These are phyloP conservation scores for Vollenhovia emeryi DNA, from an alignment of 1,140 invertebrate species.

Conservation along the genomic window DNA sequence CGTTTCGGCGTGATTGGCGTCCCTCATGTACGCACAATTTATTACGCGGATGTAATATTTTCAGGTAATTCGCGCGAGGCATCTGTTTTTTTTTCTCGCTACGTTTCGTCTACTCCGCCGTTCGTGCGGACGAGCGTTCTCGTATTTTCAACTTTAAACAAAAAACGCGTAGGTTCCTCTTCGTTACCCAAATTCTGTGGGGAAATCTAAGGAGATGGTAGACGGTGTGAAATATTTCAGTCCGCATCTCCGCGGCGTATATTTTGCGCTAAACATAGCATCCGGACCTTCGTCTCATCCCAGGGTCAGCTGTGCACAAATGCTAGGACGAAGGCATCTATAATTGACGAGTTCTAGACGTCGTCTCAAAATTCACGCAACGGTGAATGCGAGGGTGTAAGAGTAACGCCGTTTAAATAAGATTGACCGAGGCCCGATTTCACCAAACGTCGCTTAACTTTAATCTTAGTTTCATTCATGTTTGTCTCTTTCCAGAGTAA, in stretches of 20 bases:
- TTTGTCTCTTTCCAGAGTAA: too few relatives aligned
- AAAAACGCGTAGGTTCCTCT: neutral
- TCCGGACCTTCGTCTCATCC: neutral
- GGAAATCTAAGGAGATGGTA: slow-evolving; percentile 29
- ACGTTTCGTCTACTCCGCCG: too few relatives aligned
- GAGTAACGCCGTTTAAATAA: too few relatives aligned
- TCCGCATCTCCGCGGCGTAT: neutral
- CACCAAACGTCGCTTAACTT: too few relatives aligned
- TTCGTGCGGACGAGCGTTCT: neutral
- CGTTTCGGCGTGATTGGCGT: slow-evolving; percentile 14
- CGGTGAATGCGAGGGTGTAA: neutral
- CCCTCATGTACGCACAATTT: neutral
- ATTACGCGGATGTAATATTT: neutral
- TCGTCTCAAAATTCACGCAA: neutral
- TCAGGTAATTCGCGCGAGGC: neutral
- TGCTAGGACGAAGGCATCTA: neutral
- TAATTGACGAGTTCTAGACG: neutral
- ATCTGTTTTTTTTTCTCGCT: neutral
- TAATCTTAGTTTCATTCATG: too few relatives aligned
- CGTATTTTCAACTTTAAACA: slow-evolving; percentile 7
- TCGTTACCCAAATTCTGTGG: neutral
- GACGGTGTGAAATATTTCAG: neutral
- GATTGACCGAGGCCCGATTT: too few relatives aligned
- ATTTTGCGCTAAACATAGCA: neutral
- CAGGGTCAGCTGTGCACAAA: neutral